Percentiles rank a stretch among this genome's conserved stretches.
phyloP scores from a whole-genome alignment of 1,140 invertebrate species.

The Galendromus occidentalis region DNA sequence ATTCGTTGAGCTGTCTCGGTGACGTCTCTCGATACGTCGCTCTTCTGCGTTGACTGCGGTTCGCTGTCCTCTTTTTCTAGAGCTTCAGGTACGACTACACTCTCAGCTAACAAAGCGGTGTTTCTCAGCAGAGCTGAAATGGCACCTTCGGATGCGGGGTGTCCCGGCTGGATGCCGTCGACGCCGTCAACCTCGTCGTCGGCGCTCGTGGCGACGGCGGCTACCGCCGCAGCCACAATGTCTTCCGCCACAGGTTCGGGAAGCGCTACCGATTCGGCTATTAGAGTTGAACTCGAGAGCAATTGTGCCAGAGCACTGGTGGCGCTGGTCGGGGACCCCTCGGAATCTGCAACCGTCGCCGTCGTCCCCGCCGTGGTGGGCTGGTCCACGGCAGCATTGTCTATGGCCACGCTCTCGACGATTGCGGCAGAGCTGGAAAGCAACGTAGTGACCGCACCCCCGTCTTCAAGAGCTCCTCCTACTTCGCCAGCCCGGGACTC shows the following conservation, averaged over 20 bases:
- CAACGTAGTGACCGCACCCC: background rate
- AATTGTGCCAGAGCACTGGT: background rate
- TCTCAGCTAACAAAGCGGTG: background rate
- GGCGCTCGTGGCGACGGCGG: background rate
- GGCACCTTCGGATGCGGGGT: background rate
- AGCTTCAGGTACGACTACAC: background rate
- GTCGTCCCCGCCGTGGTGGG: background rate
- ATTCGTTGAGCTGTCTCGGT: background rate
- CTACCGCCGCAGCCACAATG: background rate
- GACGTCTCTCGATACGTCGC: background rate
- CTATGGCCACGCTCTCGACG: background rate
- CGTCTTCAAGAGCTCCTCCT: background rate
- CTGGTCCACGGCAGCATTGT: background rate
- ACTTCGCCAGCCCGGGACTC: background rate
- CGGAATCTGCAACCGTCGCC: too few species aligned
- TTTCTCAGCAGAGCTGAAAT: conserved; percentile 6
- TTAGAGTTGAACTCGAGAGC: background rate
- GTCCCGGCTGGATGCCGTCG: background rate
- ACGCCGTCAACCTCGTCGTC: background rate
- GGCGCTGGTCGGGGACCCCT: too few species aligned
- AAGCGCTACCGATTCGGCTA: conserved; percentile 2
- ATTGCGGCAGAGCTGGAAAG: background rate
- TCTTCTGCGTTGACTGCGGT: background rate
- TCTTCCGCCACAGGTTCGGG: background rate
- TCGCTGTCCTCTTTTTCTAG: background rate